Conservation (phyloP, 2,797 vertebrate species). For the Esox masquinongy region DNA sequence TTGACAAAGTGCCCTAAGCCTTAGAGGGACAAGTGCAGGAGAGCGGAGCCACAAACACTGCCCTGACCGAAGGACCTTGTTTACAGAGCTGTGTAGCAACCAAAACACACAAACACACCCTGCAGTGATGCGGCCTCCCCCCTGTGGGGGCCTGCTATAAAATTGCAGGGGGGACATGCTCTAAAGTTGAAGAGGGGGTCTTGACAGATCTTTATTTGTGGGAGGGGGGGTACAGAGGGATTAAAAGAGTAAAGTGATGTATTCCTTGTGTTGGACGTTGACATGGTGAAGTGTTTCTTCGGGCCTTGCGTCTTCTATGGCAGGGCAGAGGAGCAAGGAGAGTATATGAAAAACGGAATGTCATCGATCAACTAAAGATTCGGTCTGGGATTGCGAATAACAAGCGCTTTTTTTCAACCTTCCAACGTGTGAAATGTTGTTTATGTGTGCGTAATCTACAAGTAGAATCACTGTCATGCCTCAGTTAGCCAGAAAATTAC, state of each 20-base stretch:
- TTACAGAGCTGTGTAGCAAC: conserved; percentile 61
- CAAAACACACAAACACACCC: conserved; percentile 66
- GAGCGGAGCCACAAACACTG: conserved; percentile 50
- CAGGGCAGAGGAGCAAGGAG: background rate
- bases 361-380: background rate
- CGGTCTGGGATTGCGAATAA: no score
- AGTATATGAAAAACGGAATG: background rate
- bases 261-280: background rate
- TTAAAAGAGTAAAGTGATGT: conserved; percentile 27
- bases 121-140: conserved; percentile 43
- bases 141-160: conserved; percentile 28
- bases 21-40: conserved; percentile 43
- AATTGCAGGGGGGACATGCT: background rate
- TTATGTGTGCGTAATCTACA: no score
- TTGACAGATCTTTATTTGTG: conserved; percentile 19
- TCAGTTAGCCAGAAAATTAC: no score
- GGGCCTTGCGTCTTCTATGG: background rate
- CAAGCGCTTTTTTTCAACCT: no score
- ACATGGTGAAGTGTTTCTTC: background rate
- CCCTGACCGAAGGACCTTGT: conserved; percentile 47
- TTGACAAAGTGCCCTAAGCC: conserved; percentile 47
- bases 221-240: background rate
- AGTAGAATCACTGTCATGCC: no score
- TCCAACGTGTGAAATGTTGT: no score
- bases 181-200: background rate